Evolutionary conservation across 2,888 invertebrate genomes (phyloP).

Genomic region (Uropetala carovei): DNA sequence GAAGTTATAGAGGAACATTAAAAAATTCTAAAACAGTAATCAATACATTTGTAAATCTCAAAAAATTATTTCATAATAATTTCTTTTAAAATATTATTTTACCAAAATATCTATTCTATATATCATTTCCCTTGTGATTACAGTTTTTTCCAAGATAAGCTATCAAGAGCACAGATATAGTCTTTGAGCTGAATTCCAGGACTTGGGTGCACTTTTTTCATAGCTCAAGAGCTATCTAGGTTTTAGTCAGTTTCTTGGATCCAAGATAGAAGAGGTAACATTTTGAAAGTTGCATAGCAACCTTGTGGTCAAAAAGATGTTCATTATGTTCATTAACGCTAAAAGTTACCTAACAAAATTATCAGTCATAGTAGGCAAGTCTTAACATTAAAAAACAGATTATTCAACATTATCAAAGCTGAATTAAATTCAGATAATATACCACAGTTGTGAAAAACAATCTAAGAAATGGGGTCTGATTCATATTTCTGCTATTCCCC

Average conservation of each 20-base stretch:
- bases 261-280: slow-evolving; percentile 29
- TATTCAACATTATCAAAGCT: not conserved
- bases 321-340: slow-evolving; percentile 2
- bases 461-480: not conserved
- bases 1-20: slow-evolving; percentile 53
- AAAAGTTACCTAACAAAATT: not conserved
- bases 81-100: slow-evolving; percentile 50
- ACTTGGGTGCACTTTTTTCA: not conserved
- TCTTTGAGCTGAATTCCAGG: not conserved
- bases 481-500: not conserved
- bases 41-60: slow-evolving; percentile 51
- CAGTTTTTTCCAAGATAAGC: not conserved
- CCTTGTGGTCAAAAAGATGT: not conserved
- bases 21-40: slow-evolving; percentile 59
- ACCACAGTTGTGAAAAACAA: not conserved
- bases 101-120: slow-evolving; percentile 58
- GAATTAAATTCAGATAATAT: too few species aligned
- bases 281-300: slow-evolving; percentile 49
- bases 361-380: not conserved
- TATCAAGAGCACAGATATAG: not conserved
- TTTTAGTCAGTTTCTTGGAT: not conserved
- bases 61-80: slow-evolving; percentile 39
- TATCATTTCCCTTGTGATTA: slow-evolving; percentile 20
- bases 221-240: not conserved
- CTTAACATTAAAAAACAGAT: not conserved